These are phyloP conservation scores for Notolepis coatsorum DNA, from an alignment of 2,797 vertebrate genomes.

Conservation along the genomic window DNA sequence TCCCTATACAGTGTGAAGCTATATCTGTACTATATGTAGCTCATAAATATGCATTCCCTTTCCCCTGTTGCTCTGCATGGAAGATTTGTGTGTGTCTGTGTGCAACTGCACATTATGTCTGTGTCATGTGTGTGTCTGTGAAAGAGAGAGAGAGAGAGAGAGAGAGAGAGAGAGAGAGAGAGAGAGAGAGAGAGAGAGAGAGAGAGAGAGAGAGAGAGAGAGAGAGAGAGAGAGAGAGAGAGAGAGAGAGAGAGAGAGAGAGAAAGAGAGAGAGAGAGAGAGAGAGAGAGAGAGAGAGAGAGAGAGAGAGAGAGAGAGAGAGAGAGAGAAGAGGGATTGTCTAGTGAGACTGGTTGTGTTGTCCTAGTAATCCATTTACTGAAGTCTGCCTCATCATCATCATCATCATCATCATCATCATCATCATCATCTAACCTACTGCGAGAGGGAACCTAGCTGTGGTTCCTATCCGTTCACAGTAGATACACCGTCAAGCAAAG, in stretches of 20 bases:
- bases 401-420: too few species aligned
- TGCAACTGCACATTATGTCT: too few species aligned
- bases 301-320: conserved; percentile 16
- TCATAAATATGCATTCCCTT: conserved; percentile 22
- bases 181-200: conserved; percentile 3
- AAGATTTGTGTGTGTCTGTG: conserved; percentile 8
- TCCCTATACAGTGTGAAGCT: conserved; percentile 26
- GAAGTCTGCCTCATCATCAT: conserved; percentile 47
- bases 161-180: conserved; percentile 1
- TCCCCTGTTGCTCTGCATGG: background rate
- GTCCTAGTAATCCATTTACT: conserved; percentile 61
- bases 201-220: conserved; percentile 16
- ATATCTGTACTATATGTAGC: background rate
- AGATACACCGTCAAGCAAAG: conserved; percentile 50
- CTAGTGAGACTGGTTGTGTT: conserved; percentile 66
- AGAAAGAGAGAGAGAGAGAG: too few species aligned
- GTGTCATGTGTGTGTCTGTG: background rate
- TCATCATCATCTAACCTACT: conserved; percentile 48
- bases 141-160: background rate
- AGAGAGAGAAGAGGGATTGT: conserved; percentile 38
- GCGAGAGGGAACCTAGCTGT: conserved; percentile 41
- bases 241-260: background rate
- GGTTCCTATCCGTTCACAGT: conserved; percentile 28
- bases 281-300: conserved; percentile 3
- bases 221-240: conserved; percentile 35